phyloP scores from a whole-genome alignment of 2,888 invertebrate genomes.

The Dexiosoma caninum region DNA sequence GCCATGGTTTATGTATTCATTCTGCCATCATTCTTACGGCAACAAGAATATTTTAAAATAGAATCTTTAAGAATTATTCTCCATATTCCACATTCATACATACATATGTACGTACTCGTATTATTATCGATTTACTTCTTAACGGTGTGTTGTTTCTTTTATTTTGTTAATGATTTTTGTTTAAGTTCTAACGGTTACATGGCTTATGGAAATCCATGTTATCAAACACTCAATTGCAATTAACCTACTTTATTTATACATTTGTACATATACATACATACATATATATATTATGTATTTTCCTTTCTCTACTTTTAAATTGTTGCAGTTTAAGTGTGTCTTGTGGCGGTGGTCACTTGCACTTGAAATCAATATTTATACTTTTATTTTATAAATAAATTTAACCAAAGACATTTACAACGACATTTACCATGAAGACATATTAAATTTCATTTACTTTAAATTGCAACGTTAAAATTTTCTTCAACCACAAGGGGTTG shows the following conservation, averaged over 20 bases:
- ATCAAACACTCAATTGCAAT: slow-evolving; percentile 50
- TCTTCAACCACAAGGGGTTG: background rate
- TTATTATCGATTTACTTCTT: slow-evolving; percentile 18
- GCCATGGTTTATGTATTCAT: background rate
- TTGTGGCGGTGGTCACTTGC: slow-evolving; percentile 37
- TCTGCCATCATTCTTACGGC: background rate
- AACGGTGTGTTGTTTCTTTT: background rate
- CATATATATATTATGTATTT: too few relatives aligned
- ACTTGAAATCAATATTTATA: slow-evolving; percentile 60
- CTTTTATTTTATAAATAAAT: background rate
- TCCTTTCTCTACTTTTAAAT: background rate
- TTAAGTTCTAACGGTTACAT: slow-evolving; percentile 12
- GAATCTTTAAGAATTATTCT: background rate
- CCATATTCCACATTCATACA: too few relatives aligned
- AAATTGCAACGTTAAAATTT: background rate
- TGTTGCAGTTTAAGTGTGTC: slow-evolving; percentile 12
- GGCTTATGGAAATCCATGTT: slow-evolving; percentile 32
- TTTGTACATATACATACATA: too few relatives aligned
- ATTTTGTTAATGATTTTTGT: slow-evolving; percentile 6
- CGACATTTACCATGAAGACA: slow-evolving; percentile 39
- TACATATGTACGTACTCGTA: background rate
- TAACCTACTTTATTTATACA: slow-evolving; percentile 46
- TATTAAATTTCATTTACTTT: slow-evolving; percentile 26
- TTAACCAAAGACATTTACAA: slow-evolving; percentile 27
- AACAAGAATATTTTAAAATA: background rate